Percentiles rank a stretch among this genome's conserved stretches.
Conservation (phyloP, 2,113 vertebrate species). For the Chamaetylas fuelleborni region DNA sequence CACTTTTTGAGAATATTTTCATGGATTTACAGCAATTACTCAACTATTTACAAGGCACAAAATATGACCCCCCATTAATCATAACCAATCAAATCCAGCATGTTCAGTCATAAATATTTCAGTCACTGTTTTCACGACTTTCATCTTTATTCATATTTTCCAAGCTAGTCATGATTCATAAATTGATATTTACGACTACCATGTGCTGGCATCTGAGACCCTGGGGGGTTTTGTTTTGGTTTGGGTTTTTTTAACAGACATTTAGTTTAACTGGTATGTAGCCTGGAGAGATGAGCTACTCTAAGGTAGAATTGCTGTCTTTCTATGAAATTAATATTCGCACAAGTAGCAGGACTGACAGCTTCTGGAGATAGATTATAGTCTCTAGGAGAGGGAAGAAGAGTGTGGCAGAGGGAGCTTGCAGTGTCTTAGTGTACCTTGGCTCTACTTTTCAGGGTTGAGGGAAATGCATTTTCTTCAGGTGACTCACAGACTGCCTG, state of each 20-base stretch:
- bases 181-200: constrained; percentile 20
- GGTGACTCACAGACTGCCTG: not conserved
- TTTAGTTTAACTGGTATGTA: not conserved
- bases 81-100: constrained; percentile 11
- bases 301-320: not conserved
- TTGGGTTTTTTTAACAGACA: not conserved
- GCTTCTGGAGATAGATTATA: not conserved
- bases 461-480: not conserved
- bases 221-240: not conserved
- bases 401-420: not conserved
- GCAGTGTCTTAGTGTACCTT: not conserved
- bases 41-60: constrained; percentile 51
- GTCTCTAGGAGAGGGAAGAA: not conserved
- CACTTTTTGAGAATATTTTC: constrained; percentile 36
- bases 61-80: constrained; percentile 41
- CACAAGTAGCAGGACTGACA: not conserved
- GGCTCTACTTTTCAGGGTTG: not conserved
- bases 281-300: not conserved
- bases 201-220: not conserved
- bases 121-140: constrained; percentile 30
- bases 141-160: constrained; percentile 48
- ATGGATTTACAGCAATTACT: constrained; percentile 43
- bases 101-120: constrained; percentile 43
- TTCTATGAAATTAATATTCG: not conserved
- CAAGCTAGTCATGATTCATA: constrained; percentile 28